These are phyloP conservation scores for Ceyx cyanopectus DNA, from an alignment of 2,113 vertebrate species.

Conservation along the genomic window DNA sequence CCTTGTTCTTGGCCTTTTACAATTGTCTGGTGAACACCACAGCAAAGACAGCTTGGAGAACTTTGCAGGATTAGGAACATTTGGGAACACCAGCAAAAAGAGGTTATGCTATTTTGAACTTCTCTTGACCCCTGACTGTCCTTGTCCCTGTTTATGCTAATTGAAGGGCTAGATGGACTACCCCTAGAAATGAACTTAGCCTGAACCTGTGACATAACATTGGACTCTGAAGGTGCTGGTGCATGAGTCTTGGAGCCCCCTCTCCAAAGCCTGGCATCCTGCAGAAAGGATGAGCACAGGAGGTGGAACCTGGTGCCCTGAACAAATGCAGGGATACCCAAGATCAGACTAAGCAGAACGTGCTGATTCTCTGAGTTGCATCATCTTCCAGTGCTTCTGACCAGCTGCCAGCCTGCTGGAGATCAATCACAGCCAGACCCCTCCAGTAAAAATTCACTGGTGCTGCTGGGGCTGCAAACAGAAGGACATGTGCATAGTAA, in stretches of 20 bases:
- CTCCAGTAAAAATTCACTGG: fast-evolving
- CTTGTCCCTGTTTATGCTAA: slow-evolving; percentile 79
- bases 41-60: slow-evolving; percentile 62
- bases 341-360: fast-evolving
- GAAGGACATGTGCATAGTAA: neutral
- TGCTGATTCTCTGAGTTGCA: neutral
- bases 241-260: neutral
- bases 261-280: neutral
- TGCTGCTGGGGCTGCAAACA: neutral
- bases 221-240: slow-evolving; percentile 74
- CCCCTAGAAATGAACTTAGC: slow-evolving; percentile 89
- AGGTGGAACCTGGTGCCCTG: neutral
- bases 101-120: slow-evolving; percentile 87
- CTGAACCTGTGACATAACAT: slow-evolving; percentile 90
- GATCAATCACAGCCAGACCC: neutral
- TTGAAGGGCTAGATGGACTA: slow-evolving; percentile 49
- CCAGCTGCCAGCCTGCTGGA: neutral
- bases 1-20: slow-evolving; percentile 84
- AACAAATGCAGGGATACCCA: fast-evolving
- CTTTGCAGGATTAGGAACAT: slow-evolving; percentile 64
- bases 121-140: slow-evolving; percentile 84
- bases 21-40: slow-evolving; percentile 67
- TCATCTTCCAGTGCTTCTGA: neutral
- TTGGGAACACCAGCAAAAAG: slow-evolving; percentile 72
- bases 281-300: neutral